Percentiles rank a stretch among this genome's conserved stretches.
phyloP scores from a whole-genome alignment of 1,140 invertebrate genomes.

The Drosophila teissieri region DNA sequence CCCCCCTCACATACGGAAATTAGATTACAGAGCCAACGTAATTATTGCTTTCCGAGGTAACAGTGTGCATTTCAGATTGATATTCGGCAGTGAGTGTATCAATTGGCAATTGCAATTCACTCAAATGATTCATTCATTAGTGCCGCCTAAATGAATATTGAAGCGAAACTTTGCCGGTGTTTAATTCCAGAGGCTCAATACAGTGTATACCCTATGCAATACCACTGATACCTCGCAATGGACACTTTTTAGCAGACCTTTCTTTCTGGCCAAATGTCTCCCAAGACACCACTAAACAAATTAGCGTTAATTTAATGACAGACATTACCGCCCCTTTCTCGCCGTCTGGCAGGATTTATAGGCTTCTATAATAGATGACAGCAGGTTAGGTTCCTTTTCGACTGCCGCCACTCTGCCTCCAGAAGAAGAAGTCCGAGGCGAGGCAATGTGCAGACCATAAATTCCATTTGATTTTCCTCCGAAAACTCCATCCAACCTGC shows the following conservation, averaged over 20 bases:
- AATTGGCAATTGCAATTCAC: conserved; percentile 34
- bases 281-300: conserved; percentile 81
- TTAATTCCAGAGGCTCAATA: conserved; percentile 35
- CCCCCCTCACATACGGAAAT: conserved; percentile 55
- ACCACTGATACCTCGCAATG: conserved; percentile 21
- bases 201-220: conserved; percentile 25
- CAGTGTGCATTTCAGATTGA: conserved; percentile 39
- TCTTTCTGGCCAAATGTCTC: conserved; percentile 59
- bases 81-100: conserved; percentile 22
- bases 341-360: conserved; percentile 62
- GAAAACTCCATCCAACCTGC: conserved; percentile 52
- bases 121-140: conserved; percentile 37
- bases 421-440: conserved; percentile 20
- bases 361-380: conserved; percentile 49
- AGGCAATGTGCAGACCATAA: conserved; percentile 57
- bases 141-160: conserved; percentile 39
- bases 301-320: conserved; percentile 83
- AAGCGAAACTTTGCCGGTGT: conserved; percentile 1
- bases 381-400: conserved; percentile 34
- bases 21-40: conserved; percentile 62
- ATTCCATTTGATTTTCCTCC: conserved; percentile 66
- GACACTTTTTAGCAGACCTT: conserved; percentile 52
- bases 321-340: conserved; percentile 59
- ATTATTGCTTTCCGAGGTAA: conserved; percentile 68
- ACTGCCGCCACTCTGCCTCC: background rate